Base-by-base conservation (phyloP, 2,113 vertebrate species). In the Brachypodius melanocephalos region DNA sequence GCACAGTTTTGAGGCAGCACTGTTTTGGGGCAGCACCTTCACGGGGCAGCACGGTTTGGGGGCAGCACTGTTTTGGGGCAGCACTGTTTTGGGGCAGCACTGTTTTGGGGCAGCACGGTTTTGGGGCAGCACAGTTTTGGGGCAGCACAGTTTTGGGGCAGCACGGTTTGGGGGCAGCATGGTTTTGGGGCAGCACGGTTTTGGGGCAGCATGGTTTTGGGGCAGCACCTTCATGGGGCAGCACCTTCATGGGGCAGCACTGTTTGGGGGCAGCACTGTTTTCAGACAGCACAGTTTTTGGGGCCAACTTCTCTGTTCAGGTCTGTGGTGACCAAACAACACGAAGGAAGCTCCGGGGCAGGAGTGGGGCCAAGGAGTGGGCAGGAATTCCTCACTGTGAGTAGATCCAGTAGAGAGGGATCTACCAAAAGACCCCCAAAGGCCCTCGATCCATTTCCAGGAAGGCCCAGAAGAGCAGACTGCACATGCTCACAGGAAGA, bases 251-350 rank as follows among this genome's bases (percentile, higher is more conserved):
- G n/a, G n/a, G n/a, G n/a, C n/a, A n/a, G n/a, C n/a, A n/a, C 17
- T 8, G 3, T 11, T 5, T 9, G 43, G 66, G 66, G 66, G 38
- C 38, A 32, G 57, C 57, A 3, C 24, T 3, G 1, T n/a, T n/a
- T n/a, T n/a, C n/a, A n/a, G n/a, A n/a, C n/a, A n/a, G n/a, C n/a
- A n/a, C n/a, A n/a, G n/a, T n/a, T 28, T 18, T 5, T 29, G 36
- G 72, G 45, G 34, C 57, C 66, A 48, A 1, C 20, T 18, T 9
- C 42, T 58, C 58, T 51, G 31, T 36, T 36, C 14, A 22, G 36
- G 9, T 10, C 11, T 0, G 0, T 22, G 48, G 34, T 22, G 43
- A 4, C 5, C 0, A 1, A 34, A 8, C 9, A 6, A 3, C 25
- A 42, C 34, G 1, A 6, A 34, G 32, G 17, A 8, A 65, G 49